phyloP scores from a whole-genome alignment of 2,797 vertebrate species.

The Champsocephalus gunnari region DNA sequence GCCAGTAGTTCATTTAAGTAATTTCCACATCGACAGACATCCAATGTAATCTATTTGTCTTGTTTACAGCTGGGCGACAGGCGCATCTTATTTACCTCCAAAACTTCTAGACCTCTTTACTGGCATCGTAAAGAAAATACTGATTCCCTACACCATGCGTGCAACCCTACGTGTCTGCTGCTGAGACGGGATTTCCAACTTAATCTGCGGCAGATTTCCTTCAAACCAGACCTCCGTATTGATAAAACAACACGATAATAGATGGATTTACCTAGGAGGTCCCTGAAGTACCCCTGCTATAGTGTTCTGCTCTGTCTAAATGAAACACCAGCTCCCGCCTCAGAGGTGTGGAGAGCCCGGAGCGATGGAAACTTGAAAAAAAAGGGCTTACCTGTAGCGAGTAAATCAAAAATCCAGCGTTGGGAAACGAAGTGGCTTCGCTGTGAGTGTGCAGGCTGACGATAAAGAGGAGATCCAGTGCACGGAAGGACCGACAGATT shows the following conservation, averaged over 20 bases:
- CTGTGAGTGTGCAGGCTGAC: not conserved
- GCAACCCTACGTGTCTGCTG: not conserved
- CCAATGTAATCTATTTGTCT: not conserved
- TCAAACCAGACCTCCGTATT: not conserved
- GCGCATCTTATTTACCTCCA: not conserved
- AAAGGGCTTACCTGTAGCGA: conserved; percentile 65
- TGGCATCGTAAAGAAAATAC: not conserved
- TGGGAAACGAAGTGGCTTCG: conserved; percentile 1
- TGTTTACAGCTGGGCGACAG: not conserved
- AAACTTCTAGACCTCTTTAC: conserved; percentile 42
- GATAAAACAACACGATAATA: not conserved
- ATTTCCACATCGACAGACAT: not conserved
- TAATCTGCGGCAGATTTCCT: conserved; percentile 4
- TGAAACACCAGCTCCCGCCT: not conserved
- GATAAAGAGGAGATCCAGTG: conserved; percentile 33
- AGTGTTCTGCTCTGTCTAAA: not conserved
- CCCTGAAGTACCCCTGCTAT: not conserved
- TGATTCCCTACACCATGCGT: conserved; percentile 16
- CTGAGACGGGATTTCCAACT: conserved; percentile 51
- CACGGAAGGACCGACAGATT: conserved; percentile 45
- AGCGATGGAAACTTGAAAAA: conserved; percentile 56
- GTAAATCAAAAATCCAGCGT: conserved; percentile 21
- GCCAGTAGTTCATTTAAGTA: not conserved
- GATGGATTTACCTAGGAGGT: not conserved
- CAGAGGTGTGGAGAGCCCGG: conserved; percentile 9